These are phyloP conservation scores for Hassar affinis DNA, from an alignment of 2,113 vertebrate genomes.

Conservation along the genomic window DNA sequence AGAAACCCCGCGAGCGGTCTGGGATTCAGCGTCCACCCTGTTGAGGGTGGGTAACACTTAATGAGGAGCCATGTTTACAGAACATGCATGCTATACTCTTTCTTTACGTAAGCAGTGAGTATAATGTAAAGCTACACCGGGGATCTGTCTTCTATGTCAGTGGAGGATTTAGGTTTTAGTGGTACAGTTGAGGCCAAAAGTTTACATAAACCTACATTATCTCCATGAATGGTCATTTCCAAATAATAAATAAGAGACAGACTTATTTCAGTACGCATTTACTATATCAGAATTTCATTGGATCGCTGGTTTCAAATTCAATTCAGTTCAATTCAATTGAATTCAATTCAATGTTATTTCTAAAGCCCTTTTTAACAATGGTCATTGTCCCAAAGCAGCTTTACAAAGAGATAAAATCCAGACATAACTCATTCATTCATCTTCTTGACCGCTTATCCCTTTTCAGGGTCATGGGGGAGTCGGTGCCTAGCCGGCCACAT, in stretches of 20 bases:
- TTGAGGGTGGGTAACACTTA: conserved; percentile 57
- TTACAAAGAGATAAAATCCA: too few species aligned
- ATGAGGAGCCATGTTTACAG: not conserved
- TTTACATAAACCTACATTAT: not conserved
- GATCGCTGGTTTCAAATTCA: not conserved
- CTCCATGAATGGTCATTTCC: not conserved
- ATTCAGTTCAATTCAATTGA: too few species aligned
- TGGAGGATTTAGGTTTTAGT: not conserved
- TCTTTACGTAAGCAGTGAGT: not conserved
- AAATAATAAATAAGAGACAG: not conserved
- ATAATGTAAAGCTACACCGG: not conserved
- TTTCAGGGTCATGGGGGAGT: too few species aligned
- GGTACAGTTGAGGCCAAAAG: not conserved
- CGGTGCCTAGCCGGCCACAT: too few species aligned
- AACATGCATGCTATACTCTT: not conserved
- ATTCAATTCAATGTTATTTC: too few species aligned
- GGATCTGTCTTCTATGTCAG: not conserved
- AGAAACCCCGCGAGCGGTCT: conserved; percentile 69
- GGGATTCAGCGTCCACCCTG: conserved; percentile 71
- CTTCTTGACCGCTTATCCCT: too few species aligned
- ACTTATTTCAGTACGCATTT: not conserved
- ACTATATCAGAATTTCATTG: not conserved
- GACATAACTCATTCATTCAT: too few species aligned
- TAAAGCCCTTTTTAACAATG: too few species aligned
- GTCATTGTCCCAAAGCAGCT: too few species aligned